Conservation (phyloP, 2,888 invertebrate genomes). For the Cecidostiba fungosa region DNA sequence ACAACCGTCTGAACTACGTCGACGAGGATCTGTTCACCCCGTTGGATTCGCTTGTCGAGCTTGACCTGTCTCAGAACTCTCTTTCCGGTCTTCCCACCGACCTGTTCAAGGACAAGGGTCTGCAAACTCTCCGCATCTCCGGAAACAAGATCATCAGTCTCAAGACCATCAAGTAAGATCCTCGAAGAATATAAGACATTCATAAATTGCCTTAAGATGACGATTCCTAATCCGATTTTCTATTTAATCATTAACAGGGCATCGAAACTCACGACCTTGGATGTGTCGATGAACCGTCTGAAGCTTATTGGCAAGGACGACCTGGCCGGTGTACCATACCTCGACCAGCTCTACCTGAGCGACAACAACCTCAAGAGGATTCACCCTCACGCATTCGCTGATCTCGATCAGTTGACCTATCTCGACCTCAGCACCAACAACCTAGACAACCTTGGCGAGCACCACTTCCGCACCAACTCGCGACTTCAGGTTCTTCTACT, state of each 20-base stretch:
- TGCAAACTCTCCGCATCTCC: conserved; percentile 83
- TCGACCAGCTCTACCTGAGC: conserved; percentile 86
- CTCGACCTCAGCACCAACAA: conserved; percentile 89
- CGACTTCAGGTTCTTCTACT: conserved; percentile 87
- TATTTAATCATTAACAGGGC: conserved; percentile 80
- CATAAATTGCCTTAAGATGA: background rate
- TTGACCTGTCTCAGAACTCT: conserved; percentile 87
- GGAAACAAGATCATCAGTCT: conserved; percentile 84
- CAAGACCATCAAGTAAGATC: conserved; percentile 70
- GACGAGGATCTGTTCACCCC: conserved; percentile 84
- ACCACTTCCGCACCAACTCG: conserved; percentile 86
- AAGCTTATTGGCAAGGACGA: conserved; percentile 86
- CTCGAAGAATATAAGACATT: background rate
- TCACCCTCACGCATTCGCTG: conserved; percentile 86
- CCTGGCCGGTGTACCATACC: conserved; percentile 83
- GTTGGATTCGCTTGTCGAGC: conserved; percentile 85
- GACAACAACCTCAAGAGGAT: conserved; percentile 87
- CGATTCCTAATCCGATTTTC: background rate
- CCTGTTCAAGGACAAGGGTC: conserved; percentile 85
- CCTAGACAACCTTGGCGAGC: conserved; percentile 85
- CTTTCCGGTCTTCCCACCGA: conserved; percentile 84
- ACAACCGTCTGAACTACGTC: conserved; percentile 85
- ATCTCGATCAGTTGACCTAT: conserved; percentile 85
- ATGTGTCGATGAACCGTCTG: conserved; percentile 87
- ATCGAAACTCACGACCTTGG: conserved; percentile 85